Evolutionary conservation across 2,113 vertebrate species (phyloP).

Genomic region (Nesogale talazaci): DNA sequence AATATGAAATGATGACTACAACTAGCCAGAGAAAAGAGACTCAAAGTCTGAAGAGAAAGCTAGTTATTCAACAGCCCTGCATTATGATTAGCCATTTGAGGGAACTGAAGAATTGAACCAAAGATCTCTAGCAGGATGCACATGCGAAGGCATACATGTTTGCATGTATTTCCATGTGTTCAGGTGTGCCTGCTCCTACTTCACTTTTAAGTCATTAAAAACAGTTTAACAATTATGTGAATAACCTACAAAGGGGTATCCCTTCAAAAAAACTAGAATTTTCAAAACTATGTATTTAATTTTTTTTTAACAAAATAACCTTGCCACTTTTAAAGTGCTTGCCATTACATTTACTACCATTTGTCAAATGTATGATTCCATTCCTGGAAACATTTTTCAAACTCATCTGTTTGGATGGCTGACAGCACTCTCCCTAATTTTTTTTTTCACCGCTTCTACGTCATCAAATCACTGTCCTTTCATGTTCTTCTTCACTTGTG

Average conservation of each 20-base stretch:
- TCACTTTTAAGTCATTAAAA: neutral
- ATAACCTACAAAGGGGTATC: neutral
- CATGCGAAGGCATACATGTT: neutral
- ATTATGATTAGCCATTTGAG: neutral
- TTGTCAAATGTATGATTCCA: too few relatives aligned
- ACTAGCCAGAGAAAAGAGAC: conserved; percentile 9
- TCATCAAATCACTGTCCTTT: too few relatives aligned
- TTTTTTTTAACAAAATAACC: too few relatives aligned
- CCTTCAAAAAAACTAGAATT: too few relatives aligned
- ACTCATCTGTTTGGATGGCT: too few relatives aligned
- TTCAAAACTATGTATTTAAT: too few relatives aligned
- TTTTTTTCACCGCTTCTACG: too few relatives aligned
- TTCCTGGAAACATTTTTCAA: too few relatives aligned
- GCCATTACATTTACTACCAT: too few relatives aligned
- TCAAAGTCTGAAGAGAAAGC: conserved; percentile 6
- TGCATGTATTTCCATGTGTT: neutral
- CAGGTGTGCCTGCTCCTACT: neutral
- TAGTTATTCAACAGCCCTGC: conserved; percentile 6
- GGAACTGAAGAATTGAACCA: conserved; percentile 25
- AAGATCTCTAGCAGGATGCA: neutral
- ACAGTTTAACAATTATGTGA: neutral
- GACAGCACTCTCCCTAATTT: too few relatives aligned
- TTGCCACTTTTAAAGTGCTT: too few relatives aligned
- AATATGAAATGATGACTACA: conserved; percentile 45
- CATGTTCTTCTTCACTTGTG: too few relatives aligned